Percentiles rank a stretch among this genome's conserved stretches.
Conservation (phyloP, 2,113 vertebrate species). For the Motacilla tschutschensis region DNA sequence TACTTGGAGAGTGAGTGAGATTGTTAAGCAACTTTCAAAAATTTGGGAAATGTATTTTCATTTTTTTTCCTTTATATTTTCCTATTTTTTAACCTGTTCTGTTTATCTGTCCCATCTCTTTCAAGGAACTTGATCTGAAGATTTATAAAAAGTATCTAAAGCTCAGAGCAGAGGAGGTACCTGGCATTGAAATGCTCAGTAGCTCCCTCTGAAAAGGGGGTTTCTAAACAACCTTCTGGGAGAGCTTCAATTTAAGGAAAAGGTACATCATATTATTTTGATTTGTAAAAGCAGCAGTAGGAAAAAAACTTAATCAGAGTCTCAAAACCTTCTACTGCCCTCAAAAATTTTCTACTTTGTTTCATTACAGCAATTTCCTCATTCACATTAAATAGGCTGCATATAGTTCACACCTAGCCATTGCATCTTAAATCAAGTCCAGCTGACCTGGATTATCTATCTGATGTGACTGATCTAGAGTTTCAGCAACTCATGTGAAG, state of each 20-base stretch:
- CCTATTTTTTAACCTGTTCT: background rate
- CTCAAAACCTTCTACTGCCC: background rate
- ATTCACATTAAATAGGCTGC: background rate
- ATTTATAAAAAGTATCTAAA: background rate
- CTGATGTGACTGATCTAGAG: background rate
- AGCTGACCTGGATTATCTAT: background rate
- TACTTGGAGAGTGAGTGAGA: background rate
- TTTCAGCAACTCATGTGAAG: background rate
- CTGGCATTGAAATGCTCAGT: background rate
- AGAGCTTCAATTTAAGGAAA: background rate
- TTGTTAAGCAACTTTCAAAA: background rate
- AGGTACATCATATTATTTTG: background rate
- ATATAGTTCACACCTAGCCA: background rate
- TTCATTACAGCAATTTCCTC: background rate
- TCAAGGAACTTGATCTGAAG: background rate
- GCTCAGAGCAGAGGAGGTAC: background rate
- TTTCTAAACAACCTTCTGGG: background rate
- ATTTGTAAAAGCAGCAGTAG: background rate
- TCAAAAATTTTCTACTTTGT: background rate
- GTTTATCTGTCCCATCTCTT: background rate
- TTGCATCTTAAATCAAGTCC: background rate
- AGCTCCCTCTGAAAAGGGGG: background rate
- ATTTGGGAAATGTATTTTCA: background rate
- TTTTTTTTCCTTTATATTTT: background rate
- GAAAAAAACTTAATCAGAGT: background rate